Percentiles rank a stretch among this genome's conserved stretches.
These are phyloP conservation scores for Drosophila birchii DNA, from an alignment of 2,888 invertebrate species.

Conservation along the genomic window DNA sequence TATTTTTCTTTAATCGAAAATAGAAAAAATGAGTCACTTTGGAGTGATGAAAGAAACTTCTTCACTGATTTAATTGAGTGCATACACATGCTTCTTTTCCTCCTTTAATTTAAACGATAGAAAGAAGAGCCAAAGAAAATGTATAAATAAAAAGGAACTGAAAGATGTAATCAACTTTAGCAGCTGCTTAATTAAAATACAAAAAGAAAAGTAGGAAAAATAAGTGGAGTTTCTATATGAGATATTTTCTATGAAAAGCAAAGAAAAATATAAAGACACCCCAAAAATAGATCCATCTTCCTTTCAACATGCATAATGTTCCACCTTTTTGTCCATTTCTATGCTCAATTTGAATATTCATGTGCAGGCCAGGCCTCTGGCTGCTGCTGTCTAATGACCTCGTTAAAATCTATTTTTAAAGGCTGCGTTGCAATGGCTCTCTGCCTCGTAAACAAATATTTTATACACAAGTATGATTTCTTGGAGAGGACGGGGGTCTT, in stretches of 20 bases:
- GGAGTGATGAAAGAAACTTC: slow-evolving; percentile 8
- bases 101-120: slow-evolving; percentile 3
- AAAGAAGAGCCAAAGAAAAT: not conserved
- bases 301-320: slow-evolving; percentile 10
- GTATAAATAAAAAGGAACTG: not conserved
- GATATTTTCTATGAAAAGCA: not conserved
- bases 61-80: slow-evolving; percentile 6
- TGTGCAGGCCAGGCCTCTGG: slow-evolving; percentile 5
- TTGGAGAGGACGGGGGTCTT: slow-evolving; percentile 60
- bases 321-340: slow-evolving; percentile 33
- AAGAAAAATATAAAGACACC: not conserved
- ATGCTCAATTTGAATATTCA: slow-evolving; percentile 41
- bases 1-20: not conserved
- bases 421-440: slow-evolving; percentile 53
- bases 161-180: not conserved
- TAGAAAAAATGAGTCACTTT: slow-evolving; percentile 22
- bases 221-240: not conserved
- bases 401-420: slow-evolving; percentile 76
- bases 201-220: not conserved
- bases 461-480: slow-evolving; percentile 14
- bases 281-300: slow-evolving; percentile 32
- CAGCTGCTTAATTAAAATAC: slow-evolving; percentile 4
- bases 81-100: slow-evolving; percentile 1
- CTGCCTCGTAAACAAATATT: slow-evolving; percentile 13
- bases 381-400: slow-evolving; percentile 69